A percentile compares a stretch with the other conserved stretches of the same genome.
phyloP scores from a whole-genome alignment of 2,888 invertebrate species.

The Temnothorax ravouxi region DNA sequence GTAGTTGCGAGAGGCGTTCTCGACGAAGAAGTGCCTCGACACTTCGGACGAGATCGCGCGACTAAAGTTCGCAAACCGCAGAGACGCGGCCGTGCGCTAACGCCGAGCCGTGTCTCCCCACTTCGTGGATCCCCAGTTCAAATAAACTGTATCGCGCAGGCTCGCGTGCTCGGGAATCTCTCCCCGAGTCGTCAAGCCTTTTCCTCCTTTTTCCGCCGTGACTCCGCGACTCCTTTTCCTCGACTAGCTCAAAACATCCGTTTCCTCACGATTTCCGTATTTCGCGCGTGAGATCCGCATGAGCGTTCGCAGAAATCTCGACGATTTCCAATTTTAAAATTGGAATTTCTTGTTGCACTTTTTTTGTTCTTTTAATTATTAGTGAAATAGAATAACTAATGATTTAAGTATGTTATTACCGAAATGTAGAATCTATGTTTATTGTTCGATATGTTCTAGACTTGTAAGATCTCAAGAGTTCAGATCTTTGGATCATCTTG shows the following conservation, averaged over 20 bases:
- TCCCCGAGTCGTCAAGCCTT: slow-evolving; percentile 35
- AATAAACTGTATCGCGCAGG: slow-evolving; percentile 82
- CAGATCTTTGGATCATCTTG: neutral
- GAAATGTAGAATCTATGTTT: neutral
- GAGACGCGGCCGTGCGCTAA: slow-evolving; percentile 75
- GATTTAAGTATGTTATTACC: neutral
- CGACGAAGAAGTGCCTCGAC: slow-evolving; percentile 79
- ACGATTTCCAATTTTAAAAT: neutral
- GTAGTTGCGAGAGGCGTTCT: slow-evolving; percentile 49
- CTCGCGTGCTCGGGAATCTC: slow-evolving; percentile 66
- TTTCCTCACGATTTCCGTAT: slow-evolving; percentile 55
- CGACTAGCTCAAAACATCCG: slow-evolving; percentile 57
- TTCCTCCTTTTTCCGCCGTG: slow-evolving; percentile 29
- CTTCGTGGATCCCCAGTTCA: slow-evolving; percentile 60
- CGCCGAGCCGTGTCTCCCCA: slow-evolving; percentile 63
- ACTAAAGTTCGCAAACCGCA: slow-evolving; percentile 82
- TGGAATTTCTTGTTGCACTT: neutral
- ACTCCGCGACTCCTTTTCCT: slow-evolving; percentile 31
- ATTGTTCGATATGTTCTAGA: neutral
- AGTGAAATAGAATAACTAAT: neutral
- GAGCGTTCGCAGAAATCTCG: neutral
- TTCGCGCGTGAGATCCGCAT: neutral
- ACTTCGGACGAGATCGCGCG: slow-evolving; percentile 84
- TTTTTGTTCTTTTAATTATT: neutral
- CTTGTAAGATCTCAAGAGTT: neutral